A percentile compares a stretch with the other conserved stretches of the same genome.
Conservation (phyloP, 2,113 vertebrate species). For the Etheostoma cragini region DNA sequence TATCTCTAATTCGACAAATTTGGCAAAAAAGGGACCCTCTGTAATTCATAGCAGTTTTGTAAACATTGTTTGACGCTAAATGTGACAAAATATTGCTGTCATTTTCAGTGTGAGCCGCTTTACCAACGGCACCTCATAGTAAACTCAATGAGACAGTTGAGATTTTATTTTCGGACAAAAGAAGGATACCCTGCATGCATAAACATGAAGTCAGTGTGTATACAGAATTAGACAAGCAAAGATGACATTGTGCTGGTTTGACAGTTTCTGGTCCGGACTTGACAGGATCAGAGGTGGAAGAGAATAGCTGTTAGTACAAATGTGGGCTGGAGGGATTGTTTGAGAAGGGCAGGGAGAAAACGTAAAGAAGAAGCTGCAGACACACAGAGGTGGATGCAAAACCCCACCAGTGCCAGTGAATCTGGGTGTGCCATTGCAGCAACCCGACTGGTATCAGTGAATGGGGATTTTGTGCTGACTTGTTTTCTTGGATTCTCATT, state of each 20-base stretch:
- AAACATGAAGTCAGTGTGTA: background rate
- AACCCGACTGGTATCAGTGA: constrained; percentile 4
- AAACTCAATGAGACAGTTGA: background rate
- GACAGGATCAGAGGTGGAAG: constrained; percentile 19
- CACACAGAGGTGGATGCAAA: background rate
- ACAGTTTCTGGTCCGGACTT: background rate
- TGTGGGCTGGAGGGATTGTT: constrained; percentile 23
- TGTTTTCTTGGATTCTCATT: constrained; percentile 29
- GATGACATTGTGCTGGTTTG: constrained; percentile 20
- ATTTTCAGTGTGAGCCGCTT: no score
- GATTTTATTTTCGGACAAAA: background rate
- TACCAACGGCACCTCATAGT: no score
- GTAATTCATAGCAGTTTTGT: no score
- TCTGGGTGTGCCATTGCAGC: constrained; percentile 52
- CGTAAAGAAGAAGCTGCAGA: background rate
- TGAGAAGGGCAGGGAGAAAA: constrained; percentile 3
- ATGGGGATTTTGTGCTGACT: constrained; percentile 46
- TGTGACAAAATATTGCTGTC: no score
- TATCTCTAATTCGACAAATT: no score
- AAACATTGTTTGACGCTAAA: no score
- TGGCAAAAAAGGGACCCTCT: no score
- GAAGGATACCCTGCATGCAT: background rate
- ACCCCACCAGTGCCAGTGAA: constrained; percentile 9
- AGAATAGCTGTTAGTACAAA: constrained; percentile 28
- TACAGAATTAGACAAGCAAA: constrained; percentile 3